Base-by-base conservation (phyloP, 1,140 invertebrate species). In the Procambarus virginalis region DNA sequence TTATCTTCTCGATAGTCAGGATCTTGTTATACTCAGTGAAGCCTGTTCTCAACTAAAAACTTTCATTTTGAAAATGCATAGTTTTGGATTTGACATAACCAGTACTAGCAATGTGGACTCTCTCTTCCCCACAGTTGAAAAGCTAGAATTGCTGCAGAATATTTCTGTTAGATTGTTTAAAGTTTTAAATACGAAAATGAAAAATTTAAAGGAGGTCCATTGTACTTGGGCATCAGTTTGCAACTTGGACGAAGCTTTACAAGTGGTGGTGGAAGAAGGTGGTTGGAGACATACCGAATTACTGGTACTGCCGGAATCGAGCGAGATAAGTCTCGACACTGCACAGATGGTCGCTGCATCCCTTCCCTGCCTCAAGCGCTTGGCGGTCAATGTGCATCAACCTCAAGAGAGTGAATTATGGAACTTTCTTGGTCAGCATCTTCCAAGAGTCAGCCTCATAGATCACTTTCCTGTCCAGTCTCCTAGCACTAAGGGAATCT, bases 161-260 rank as follows among this genome's bases (percentile, higher is more conserved):
- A 83, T 89, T 46, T 89, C 87, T n/a, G 80, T 89, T n/a, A 83
- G 80, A 55, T 34, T 89, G 6, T 89, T 89, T 20, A 89, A 78
- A 22, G 45, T 83, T 55, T 64, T 89, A 22, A 89, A 89, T 46
- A 77, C 12, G 10, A 83, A 77, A 20, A 89, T 89, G 87, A 46
- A 78, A 84, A 83, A 83, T 46, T 48, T 89, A 14, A 73, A 68
- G 45, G 87, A 89, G 45, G 68, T 89, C 0, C 79, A 89, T 60
- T 89, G 80, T 84, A 51, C 22, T 22, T 77, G 80, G 70, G 87
- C 87, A 20, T 76, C 68, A 2, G 48, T 89, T 22, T 68, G 84
- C 60, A 81, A 89, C 58, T 70, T 89, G 81, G 80, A 89, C 20
- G 87, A 89, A 58, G 87, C 80, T 5, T 14, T 89, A 22, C 64